These are phyloP conservation scores for Cacoxenus indagator DNA, from an alignment of 2,888 invertebrate genomes.

Conservation along the genomic window DNA sequence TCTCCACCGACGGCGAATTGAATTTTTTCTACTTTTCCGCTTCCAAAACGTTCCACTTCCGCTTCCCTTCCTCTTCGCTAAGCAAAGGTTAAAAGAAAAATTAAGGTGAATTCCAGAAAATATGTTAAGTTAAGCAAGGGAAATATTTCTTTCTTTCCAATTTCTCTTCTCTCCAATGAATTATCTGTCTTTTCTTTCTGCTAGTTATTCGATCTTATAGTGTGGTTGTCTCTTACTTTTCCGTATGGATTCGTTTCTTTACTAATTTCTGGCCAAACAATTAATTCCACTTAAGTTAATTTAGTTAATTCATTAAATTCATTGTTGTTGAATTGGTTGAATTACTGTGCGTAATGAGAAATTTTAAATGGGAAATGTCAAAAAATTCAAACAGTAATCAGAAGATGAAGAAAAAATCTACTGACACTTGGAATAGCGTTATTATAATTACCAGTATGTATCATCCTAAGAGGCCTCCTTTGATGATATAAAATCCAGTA, in stretches of 20 bases:
- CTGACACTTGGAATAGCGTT: too few species aligned
- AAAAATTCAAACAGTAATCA: too few species aligned
- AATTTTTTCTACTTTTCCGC: not conserved
- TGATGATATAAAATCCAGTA: too few species aligned
- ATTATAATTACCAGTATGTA: too few species aligned
- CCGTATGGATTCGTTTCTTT: constrained; percentile 15
- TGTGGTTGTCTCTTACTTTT: not conserved
- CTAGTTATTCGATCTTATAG: too few species aligned
- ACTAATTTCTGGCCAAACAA: constrained; percentile 49
- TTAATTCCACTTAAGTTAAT: constrained; percentile 62
- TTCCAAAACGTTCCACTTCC: too few species aligned
- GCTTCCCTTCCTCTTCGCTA: not conserved
- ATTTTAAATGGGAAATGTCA: too few species aligned
- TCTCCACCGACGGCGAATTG: too few species aligned
- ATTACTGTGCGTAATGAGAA: too few species aligned
- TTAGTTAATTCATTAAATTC: too few species aligned
- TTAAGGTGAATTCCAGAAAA: not conserved
- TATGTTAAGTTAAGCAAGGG: not conserved
- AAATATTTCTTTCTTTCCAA: not conserved
- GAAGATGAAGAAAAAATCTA: constrained; percentile 62
- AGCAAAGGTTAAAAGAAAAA: not conserved
- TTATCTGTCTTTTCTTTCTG: not conserved
- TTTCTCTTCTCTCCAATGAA: not conserved
- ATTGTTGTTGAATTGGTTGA: too few species aligned
- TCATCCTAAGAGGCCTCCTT: too few species aligned